phyloP scores from a whole-genome alignment of 1,140 invertebrate genomes.

The Aphaenogaster ashmeadi region DNA sequence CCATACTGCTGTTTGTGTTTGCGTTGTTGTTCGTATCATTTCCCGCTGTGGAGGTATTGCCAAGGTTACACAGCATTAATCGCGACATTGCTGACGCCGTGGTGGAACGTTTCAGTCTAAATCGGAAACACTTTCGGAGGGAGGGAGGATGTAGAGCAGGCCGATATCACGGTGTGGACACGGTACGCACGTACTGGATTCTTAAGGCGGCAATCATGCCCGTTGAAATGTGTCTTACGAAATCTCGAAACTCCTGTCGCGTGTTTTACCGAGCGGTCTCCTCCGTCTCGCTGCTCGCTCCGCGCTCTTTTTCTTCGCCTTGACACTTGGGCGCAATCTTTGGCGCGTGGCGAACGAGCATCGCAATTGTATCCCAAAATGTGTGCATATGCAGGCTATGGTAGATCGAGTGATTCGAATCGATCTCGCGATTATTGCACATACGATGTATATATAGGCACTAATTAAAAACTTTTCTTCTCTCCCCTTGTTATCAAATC shows the following conservation, averaged over 20 bases:
- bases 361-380: conserved; percentile 26
- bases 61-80: conserved; percentile 86
- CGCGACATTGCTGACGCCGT: conserved; percentile 81
- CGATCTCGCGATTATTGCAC: conserved; percentile 72
- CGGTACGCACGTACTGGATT: conserved; percentile 18
- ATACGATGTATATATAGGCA: conserved; percentile 76
- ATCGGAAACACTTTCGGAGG: conserved; percentile 23
- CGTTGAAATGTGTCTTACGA: background rate
- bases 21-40: conserved; percentile 91
- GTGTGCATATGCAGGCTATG: conserved; percentile 13
- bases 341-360: background rate
- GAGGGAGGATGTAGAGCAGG: background rate
- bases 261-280: background rate
- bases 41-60: conserved; percentile 86
- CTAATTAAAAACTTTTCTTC: conserved; percentile 80
- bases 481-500: conserved; percentile 70
- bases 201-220: conserved; percentile 9
- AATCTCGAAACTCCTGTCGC: background rate
- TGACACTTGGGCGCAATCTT: background rate
- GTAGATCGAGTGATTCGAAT: background rate
- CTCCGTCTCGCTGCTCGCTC: background rate
- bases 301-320: conserved; percentile 3
- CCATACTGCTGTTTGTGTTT: conserved; percentile 90
- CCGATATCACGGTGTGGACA: conserved; percentile 26
- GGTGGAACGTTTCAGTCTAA: conserved; percentile 12